A percentile compares a stretch with the other conserved stretches of the same genome.
These are phyloP conservation scores for Prorops nasuta DNA, from an alignment of 1,140 invertebrate species.

Conservation along the genomic window DNA sequence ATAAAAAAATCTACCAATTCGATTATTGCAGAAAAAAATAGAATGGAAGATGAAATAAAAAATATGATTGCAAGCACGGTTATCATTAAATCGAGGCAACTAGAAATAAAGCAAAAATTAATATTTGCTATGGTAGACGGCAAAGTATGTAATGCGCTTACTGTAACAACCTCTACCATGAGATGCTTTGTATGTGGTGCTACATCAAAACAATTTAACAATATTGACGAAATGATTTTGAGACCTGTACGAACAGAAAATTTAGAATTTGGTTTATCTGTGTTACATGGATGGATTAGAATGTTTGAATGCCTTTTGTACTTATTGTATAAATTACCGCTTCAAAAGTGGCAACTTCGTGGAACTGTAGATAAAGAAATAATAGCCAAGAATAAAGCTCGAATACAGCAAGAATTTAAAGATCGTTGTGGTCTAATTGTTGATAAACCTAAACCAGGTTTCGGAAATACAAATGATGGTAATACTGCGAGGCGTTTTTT, in stretches of 20 bases:
- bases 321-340: slow-evolving; percentile 33
- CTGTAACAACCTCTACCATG: slow-evolving; percentile 20
- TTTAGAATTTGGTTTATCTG: slow-evolving; percentile 42
- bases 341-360: slow-evolving; percentile 32
- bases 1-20: slow-evolving; percentile 34
- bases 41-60: slow-evolving; percentile 26
- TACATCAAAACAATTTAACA: slow-evolving; percentile 44
- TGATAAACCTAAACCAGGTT: not conserved
- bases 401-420: not conserved
- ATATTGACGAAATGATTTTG: slow-evolving; percentile 23
- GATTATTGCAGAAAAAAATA: slow-evolving; percentile 28
- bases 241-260: slow-evolving; percentile 21
- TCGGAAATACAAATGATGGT: slow-evolving; percentile 17
- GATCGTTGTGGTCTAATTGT: not conserved
- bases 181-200: not conserved
- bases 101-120: slow-evolving; percentile 28
- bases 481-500: slow-evolving; percentile 46
- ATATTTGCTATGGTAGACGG: slow-evolving; percentile 50
- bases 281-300: slow-evolving; percentile 40
- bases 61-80: slow-evolving; percentile 18
- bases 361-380: not conserved
- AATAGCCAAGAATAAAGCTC: not conserved
- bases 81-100: slow-evolving; percentile 14
- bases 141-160: slow-evolving; percentile 50
- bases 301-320: slow-evolving; percentile 42